Conservation (phyloP, 2,113 vertebrate genomes). For the Bettongia penicillata region DNA sequence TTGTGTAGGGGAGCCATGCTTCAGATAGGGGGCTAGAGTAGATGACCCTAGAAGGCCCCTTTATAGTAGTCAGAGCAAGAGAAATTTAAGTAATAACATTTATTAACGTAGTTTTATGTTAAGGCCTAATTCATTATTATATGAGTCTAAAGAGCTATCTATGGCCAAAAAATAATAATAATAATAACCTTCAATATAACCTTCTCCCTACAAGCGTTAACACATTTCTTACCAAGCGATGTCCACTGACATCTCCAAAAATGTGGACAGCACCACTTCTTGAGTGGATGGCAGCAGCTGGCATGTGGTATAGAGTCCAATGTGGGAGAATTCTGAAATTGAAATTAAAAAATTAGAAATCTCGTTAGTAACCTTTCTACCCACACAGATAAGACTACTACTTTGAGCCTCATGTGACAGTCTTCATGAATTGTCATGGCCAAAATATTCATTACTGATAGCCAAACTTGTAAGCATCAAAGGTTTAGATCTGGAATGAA, state of each 20-base stretch:
- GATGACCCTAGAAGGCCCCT: neutral
- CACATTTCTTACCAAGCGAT: neutral
- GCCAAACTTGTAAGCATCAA: neutral
- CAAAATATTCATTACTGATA: neutral
- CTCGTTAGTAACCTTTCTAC: too few species aligned
- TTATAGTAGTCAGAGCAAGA: neutral
- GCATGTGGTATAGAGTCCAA: constrained; percentile 46
- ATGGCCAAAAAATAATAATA: too few species aligned
- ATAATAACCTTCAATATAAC: neutral
- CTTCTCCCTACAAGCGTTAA: neutral
- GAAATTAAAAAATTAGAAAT: too few species aligned
- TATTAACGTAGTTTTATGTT: neutral
- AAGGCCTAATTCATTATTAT: neutral
- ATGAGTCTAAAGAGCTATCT: too few species aligned
- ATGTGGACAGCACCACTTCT: neutral
- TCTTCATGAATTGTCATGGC: neutral
- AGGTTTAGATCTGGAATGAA: neutral
- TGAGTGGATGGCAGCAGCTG: constrained; percentile 60
- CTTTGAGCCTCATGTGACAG: neutral
- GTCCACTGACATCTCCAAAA: constrained; percentile 46
- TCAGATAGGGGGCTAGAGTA: neutral
- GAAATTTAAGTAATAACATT: neutral
- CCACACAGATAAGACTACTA: too few species aligned
- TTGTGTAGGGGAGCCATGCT: neutral
- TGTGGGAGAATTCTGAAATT: constrained; percentile 39